These are phyloP conservation scores for Trachops cirrhosus DNA, from an alignment of 2,797 vertebrate genomes.

Conservation along the genomic window DNA sequence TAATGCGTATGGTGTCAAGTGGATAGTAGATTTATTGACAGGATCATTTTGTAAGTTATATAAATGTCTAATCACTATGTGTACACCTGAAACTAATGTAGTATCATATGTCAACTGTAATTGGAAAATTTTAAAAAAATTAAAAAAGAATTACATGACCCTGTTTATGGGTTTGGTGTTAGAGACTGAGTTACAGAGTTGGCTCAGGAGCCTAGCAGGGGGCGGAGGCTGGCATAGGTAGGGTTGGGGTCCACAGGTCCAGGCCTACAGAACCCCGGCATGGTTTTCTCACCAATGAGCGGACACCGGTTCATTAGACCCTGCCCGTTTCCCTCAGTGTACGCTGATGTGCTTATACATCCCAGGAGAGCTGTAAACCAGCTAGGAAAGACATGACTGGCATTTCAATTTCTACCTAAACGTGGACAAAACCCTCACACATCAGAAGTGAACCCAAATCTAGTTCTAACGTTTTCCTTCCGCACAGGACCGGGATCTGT, in stretches of 20 bases:
- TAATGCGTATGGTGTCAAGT: neutral
- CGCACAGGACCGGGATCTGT: conserved; percentile 53
- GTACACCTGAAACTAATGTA: neutral
- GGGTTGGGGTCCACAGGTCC: neutral
- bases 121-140: neutral
- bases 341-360: neutral
- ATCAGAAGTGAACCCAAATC: conserved; percentile 23
- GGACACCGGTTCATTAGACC: neutral
- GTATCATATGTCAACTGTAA: neutral
- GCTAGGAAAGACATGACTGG: neutral
- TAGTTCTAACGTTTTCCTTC: conserved; percentile 52
- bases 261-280: neutral
- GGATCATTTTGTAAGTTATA: neutral
- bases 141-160: neutral
- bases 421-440: conserved; percentile 26
- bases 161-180: neutral
- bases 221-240: neutral
- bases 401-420: neutral
- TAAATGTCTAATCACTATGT: neutral
- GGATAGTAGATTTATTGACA: neutral
- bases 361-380: neutral
- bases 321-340: neutral
- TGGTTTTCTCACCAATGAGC: neutral
- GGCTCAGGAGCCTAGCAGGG: neutral
- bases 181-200: neutral